Evolutionary conservation across 2,888 invertebrate genomes (phyloP).

Genomic region (Drosophila imparisetae): DNA sequence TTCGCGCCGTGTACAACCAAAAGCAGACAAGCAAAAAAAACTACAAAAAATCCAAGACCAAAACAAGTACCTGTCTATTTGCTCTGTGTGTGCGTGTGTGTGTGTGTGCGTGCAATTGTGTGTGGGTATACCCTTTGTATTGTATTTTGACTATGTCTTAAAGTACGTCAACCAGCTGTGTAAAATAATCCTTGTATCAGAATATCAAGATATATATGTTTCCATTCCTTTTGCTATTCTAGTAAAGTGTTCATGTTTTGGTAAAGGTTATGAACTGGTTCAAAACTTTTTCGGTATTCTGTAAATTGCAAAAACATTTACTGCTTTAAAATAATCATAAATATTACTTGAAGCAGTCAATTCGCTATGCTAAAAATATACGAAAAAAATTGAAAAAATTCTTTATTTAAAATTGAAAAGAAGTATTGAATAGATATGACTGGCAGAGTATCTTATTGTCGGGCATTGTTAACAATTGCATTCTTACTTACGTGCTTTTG

Average conservation of each 20-base stretch:
- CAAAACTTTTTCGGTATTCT: neutral
- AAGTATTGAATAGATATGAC: neutral
- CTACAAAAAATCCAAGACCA: constrained; percentile 12
- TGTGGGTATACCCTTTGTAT: constrained; percentile 3
- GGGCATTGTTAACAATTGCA: neutral
- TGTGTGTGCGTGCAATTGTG: neutral
- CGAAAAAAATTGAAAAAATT: neutral
- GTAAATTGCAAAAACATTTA: neutral
- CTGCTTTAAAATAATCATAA: neutral
- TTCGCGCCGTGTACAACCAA: constrained; percentile 24
- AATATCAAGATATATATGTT: neutral
- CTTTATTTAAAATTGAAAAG: neutral
- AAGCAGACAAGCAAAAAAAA: constrained; percentile 7
- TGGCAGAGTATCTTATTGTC: constrained; percentile 5
- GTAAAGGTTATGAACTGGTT: neutral
- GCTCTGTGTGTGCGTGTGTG: neutral
- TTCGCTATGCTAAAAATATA: neutral
- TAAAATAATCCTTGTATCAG: neutral
- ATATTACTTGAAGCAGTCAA: neutral
- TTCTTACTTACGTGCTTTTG: neutral
- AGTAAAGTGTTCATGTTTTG: neutral
- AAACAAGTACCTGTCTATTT: constrained; percentile 21
- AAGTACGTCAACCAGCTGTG: neutral
- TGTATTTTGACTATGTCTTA: neutral
- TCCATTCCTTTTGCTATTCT: neutral